These are phyloP conservation scores for Probosciger aterrimus DNA, from an alignment of 2,113 vertebrate genomes.

Conservation along the genomic window DNA sequence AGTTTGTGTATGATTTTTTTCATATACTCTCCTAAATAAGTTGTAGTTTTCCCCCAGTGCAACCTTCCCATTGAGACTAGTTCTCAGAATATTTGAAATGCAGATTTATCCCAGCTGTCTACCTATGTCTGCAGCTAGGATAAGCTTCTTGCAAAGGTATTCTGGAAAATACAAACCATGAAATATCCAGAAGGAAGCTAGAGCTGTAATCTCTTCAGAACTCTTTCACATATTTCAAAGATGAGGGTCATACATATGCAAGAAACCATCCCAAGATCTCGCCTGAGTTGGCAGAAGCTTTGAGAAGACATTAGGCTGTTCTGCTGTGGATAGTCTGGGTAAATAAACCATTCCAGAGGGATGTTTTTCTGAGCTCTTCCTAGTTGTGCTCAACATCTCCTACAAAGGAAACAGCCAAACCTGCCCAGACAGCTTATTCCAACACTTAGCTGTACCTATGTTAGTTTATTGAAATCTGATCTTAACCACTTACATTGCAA, in stretches of 20 bases:
- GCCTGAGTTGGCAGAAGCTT: background rate
- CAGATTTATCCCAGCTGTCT: background rate
- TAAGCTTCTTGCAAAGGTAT: background rate
- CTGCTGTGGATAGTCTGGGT: background rate
- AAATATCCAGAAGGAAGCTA: background rate
- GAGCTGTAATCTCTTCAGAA: background rate
- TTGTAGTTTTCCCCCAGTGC: background rate
- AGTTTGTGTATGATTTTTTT: background rate
- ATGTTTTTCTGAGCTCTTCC: background rate
- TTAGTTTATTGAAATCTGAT: background rate
- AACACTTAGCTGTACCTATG: background rate
- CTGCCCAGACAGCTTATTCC: background rate
- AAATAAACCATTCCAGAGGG: background rate
- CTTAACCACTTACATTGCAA: background rate
- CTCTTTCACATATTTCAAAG: background rate
- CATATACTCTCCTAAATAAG: background rate
- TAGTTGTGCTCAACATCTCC: background rate
- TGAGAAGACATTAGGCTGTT: background rate
- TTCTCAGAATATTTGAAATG: background rate
- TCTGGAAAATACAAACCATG: background rate
- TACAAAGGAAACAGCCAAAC: background rate
- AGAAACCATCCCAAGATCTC: background rate
- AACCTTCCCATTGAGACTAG: background rate
- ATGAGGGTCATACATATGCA: background rate
- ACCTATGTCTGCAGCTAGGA: background rate